Percentiles rank a stretch among this genome's conserved stretches.
Conservation (phyloP, 92 coral and sea anemone genomes). For the Palythoa grandiflora region DNA sequence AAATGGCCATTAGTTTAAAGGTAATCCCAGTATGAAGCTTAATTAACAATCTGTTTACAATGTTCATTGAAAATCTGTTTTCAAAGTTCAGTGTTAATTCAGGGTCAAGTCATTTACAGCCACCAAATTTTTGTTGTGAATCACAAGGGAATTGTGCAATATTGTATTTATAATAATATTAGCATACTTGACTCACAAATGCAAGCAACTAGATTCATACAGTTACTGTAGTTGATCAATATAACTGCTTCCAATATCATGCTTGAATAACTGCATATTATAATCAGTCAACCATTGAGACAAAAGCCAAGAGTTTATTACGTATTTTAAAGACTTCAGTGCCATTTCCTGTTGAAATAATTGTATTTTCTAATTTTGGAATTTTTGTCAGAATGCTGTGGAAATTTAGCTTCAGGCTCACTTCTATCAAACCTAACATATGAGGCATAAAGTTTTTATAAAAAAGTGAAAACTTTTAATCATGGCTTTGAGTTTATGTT, state of each 20-base stretch:
- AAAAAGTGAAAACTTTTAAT: neutral
- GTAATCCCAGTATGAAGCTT: conserved; percentile 37
- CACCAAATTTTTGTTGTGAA: neutral
- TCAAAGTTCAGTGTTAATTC: neutral
- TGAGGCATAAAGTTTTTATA: neutral
- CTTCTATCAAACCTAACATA: neutral
- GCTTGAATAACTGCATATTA: neutral
- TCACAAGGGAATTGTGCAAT: neutral
- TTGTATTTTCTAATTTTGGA: neutral
- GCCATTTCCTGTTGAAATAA: conserved; percentile 34
- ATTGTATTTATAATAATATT: neutral
- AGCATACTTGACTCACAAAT: neutral
- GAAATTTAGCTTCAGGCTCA: neutral
- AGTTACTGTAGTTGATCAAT: neutral
- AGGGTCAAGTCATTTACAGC: neutral
- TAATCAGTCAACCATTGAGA: conserved; percentile 33
- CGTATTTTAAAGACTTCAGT: conserved; percentile 2
- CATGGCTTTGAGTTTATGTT: neutral
- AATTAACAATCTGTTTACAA: neutral
- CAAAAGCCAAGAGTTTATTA: neutral
- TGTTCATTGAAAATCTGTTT: neutral
- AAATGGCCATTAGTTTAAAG: conserved; percentile 89
- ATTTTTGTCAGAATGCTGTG: neutral
- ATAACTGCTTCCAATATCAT: conserved; percentile 11
- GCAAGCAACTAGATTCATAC: neutral